Percentiles rank a stretch among this genome's conserved stretches.
Evolutionary conservation across 2,797 vertebrate genomes (phyloP).

Genomic region (Poliocrania exsul): DNA sequence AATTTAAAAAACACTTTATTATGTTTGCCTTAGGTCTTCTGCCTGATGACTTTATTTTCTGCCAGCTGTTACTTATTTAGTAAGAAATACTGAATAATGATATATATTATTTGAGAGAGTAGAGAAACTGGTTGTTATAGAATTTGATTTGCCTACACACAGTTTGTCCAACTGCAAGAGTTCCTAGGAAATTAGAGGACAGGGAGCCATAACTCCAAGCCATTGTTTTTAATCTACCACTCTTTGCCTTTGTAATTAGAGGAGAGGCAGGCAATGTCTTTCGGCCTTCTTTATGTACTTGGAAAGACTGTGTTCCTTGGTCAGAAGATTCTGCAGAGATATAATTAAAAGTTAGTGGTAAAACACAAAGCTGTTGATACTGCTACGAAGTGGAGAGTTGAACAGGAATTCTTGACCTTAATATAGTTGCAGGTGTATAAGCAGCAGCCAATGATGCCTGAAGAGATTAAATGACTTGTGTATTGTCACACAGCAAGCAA

Average conservation of each 20-base stretch:
- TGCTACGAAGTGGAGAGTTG: neutral
- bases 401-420: neutral
- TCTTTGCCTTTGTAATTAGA: neutral
- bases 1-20: neutral
- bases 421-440: neutral
- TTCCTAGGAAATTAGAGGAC: neutral
- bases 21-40: slow-evolving; percentile 23
- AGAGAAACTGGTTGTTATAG: neutral
- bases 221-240: neutral
- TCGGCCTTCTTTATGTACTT: slow-evolving; percentile 1
- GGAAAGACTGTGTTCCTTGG: neutral
- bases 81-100: slow-evolving; percentile 1
- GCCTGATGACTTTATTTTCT: neutral
- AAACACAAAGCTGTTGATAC: slow-evolving; percentile 23
- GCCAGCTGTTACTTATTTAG: slow-evolving; percentile 1
- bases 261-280: neutral
- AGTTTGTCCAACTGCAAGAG: neutral
- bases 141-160: neutral
- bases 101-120: neutral
- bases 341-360: slow-evolving; percentile 12
- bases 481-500: slow-evolving; percentile 1
- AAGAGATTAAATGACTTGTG: neutral
- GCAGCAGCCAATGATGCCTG: slow-evolving; percentile 24
- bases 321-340: neutral
- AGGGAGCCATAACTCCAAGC: neutral